Evolutionary conservation across 1,140 invertebrate genomes (phyloP), one percentile per base, ranked within the genome.

Genomic region (Drosophila tsacasi): DNA sequence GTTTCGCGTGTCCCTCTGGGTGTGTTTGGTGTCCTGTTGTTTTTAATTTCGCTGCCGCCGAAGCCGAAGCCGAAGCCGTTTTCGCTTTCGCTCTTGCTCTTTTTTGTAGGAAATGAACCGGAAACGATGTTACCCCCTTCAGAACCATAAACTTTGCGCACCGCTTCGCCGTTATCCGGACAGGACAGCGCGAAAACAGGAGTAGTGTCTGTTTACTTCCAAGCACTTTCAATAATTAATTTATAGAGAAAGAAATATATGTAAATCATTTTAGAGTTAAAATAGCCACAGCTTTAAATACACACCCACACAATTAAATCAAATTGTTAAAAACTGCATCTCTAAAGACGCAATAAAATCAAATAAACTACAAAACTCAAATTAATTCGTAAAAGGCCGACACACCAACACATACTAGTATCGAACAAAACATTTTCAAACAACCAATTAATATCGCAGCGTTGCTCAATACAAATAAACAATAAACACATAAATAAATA

Each of bases 41-140:
- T 66, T 74, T 74, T 73, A 32, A 50, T 65, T 77, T 69, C n/a
- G 17, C 46, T 55, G 27, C 12, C 23, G 62, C 63, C 23, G 8
- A 1, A 49, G 46, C 46, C 23, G 17, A 69, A 77, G 37, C 19
- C 49, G 27, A n/a, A n/a, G n/a, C n/a, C n/a, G n/a, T 52, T 52
- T 40, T 71, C 44, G 10, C 9, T 37, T 23, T 55, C 19, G 52
- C 52, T 81, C 65, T 61, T 60, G 66, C 67, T 80, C 27, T 59
- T 68, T 72, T 65, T 55, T 58, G n/a, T 47, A 68, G 85, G 81
- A 90, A 79, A 68, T 74, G 71, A 90, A 74, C 74, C 85, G 85
- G 81, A 89, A 85, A 85, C 73, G 57, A 82, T 79, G 69, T 81
- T 84, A 76, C 78, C 84, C 84, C 80, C 76, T 80, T 80, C 40